Percentiles rank a stretch among this genome's conserved stretches.
These are phyloP conservation scores for Drosophila subpulchrella DNA, from an alignment of 1,140 invertebrate species.

Conservation along the genomic window DNA sequence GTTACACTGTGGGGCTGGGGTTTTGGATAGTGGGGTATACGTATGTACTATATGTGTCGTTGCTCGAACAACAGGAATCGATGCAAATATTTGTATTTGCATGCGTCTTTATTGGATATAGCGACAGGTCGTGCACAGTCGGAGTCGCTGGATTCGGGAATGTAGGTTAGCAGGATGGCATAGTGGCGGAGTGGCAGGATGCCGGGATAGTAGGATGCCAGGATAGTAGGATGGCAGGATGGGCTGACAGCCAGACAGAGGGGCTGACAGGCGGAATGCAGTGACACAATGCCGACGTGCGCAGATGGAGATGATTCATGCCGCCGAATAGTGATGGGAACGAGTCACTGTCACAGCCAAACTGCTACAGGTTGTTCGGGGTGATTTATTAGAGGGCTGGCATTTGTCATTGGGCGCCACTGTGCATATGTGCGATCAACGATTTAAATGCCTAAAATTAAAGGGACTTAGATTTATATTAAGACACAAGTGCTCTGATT, in stretches of 20 bases:
- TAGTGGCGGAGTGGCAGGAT: constrained; percentile 9
- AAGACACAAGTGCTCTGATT: background rate
- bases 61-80: constrained; percentile 73
- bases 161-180: constrained; percentile 16
- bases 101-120: constrained; percentile 67
- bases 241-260: constrained; percentile 11
- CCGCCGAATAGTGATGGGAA: constrained; percentile 29
- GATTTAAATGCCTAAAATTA: background rate
- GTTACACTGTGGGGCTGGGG: background rate
- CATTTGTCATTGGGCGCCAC: background rate
- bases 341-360: constrained; percentile 17
- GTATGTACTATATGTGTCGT: background rate
- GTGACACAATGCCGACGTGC: constrained; percentile 46
- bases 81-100: constrained; percentile 82
- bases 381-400: constrained; percentile 26
- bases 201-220: background rate
- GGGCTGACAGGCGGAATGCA: constrained; percentile 18
- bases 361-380: constrained; percentile 19
- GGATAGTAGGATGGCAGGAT: background rate
- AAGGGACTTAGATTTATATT: background rate
- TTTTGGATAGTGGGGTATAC: background rate
- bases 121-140: constrained; percentile 31
- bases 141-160: constrained; percentile 4
- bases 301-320: constrained; percentile 48
- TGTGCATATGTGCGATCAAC: background rate